Evolutionary conservation across 2,113 vertebrate genomes (phyloP), one percentile per base, ranked within the genome.

Genomic region (Leucosticte australis): DNA sequence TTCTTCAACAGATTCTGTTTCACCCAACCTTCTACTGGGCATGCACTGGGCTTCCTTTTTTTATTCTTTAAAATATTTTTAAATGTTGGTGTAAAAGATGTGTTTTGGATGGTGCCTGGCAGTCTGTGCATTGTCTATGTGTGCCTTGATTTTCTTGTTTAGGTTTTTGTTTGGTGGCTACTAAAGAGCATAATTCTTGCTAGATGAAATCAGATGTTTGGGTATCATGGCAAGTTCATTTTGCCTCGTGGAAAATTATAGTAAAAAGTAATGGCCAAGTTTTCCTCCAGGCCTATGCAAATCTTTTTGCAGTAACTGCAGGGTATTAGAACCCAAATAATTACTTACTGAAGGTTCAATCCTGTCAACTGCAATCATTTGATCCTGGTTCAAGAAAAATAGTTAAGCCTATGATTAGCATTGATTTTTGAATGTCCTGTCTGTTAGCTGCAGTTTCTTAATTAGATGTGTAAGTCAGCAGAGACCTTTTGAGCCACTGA

Each of bases 121-220:
- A 84, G 62, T 77, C 77, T 70, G 26, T 49, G 17, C 18, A 0
- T 55, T 55, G 60, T 50, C 5, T 20, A 1, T 63, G 5, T 28
- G n/a, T 62, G 42, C n/a, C 89, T 84, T 68, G 73, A 78, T 81
- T 81, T 94, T 90, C 71, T 86, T 70, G 68, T 70, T 90, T 64
- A 42, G 21, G 7, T 27, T 75, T 84, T 75, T 31, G 35, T 70
- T 71, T 53, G 56, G 64, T 89, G 68, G 28, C 60, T 94, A 17
- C n/a, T 75, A 31, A 75, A 2, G 10, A 35, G 19, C 6, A 19
- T 73, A 39, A 24, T 81, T 81, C 79, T 78, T 64, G 28, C 42
- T 81, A 74, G 83, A 74, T 87, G 77, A 77, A 77, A 71, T 90
- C 90, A 91, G 44, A 33, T 71, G 62, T 88, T 91, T 80, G 42